Conservation (phyloP, 2,113 vertebrate genomes). For the Grammomys dolichurus region DNA sequence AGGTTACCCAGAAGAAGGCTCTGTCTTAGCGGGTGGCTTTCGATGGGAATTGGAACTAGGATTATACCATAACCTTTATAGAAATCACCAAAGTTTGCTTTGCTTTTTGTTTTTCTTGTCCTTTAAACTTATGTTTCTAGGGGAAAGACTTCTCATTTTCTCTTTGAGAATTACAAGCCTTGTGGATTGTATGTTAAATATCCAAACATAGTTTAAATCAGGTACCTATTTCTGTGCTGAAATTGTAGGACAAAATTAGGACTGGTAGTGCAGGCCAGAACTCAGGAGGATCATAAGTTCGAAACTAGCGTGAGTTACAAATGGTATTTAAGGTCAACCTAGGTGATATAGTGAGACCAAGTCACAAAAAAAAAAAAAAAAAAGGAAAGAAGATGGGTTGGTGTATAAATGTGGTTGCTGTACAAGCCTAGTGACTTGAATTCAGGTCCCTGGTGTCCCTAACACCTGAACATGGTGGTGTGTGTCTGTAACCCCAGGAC, state of each 20-base stretch:
- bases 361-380: neutral
- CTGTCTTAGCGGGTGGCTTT: conserved; percentile 59
- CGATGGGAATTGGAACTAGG: conserved; percentile 43
- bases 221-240: conserved; percentile 24
- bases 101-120: conserved; percentile 17
- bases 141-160: conserved; percentile 37
- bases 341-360: neutral
- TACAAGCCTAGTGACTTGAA: neutral
- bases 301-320: neutral
- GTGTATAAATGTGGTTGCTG: neutral
- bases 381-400: neutral
- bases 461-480: neutral
- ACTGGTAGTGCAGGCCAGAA: neutral
- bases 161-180: conserved; percentile 48
- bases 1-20: conserved; percentile 64
- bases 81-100: conserved; percentile 48
- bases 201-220: conserved; percentile 39
- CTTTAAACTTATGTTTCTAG: conserved; percentile 36
- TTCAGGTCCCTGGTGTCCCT: neutral
- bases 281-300: neutral
- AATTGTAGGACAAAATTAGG: neutral
- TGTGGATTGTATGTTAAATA: conserved; percentile 34
- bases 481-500: too few relatives aligned
- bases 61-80: conserved; percentile 42
- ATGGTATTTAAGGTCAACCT: neutral